A percentile compares a stretch with the other conserved stretches of the same genome.
Evolutionary conservation across 1,140 invertebrate species (phyloP).

Genomic region (Leptinotarsa lineolata): DNA sequence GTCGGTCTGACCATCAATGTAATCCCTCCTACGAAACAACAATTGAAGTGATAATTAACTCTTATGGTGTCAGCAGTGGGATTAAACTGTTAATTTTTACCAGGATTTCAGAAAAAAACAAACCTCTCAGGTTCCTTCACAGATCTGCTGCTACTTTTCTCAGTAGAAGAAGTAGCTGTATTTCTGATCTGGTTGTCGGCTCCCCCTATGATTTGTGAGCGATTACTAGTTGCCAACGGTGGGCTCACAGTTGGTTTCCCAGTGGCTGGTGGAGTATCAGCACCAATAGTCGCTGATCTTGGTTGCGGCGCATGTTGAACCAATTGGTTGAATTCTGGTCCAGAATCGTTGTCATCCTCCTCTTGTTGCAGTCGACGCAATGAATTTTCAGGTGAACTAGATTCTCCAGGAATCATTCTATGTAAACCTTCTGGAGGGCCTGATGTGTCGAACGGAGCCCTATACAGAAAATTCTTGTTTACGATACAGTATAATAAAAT

Average conservation of each 20-base stretch:
- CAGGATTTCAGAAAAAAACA: neutral
- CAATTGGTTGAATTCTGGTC: constrained; percentile 41
- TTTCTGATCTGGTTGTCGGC: neutral
- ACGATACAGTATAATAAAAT: no score
- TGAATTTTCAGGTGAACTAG: constrained; percentile 52
- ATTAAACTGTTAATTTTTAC: neutral
- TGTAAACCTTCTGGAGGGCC: constrained; percentile 62
- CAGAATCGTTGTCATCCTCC: constrained; percentile 48
- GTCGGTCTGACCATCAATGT: constrained; percentile 41
- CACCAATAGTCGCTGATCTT: constrained; percentile 52
- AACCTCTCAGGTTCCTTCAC: neutral
- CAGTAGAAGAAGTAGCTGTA: neutral
- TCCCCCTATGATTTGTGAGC: constrained; percentile 30
- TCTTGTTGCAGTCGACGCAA: constrained; percentile 29
- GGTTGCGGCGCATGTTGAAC: constrained; percentile 35
- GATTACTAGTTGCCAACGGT: constrained; percentile 27
- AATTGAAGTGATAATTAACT: constrained; percentile 47
- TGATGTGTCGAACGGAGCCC: constrained; percentile 34
- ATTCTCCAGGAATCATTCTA: constrained; percentile 64
- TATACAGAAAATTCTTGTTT: constrained; percentile 9
- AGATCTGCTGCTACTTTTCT: neutral
- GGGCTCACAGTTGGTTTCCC: constrained; percentile 17
- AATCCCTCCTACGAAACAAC: constrained; percentile 44
- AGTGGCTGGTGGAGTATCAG: constrained; percentile 50
- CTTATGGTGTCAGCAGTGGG: constrained; percentile 24